Evolutionary conservation across 2,888 invertebrate species (phyloP), one percentile per base, ranked within the genome.

Genomic region (Nomada fucata): DNA sequence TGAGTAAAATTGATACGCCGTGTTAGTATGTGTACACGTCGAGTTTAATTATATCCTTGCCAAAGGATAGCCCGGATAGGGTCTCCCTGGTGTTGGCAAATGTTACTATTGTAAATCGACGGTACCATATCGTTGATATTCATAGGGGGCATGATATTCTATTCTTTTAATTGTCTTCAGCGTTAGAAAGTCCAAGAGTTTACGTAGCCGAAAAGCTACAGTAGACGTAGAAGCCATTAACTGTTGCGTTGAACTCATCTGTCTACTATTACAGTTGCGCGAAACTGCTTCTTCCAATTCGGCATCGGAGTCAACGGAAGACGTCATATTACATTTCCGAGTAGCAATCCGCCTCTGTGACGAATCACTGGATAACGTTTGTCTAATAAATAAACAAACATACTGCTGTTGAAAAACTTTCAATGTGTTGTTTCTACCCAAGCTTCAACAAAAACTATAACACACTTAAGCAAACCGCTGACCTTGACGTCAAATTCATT

Each of bases 221-320:
- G 89, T 74, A 13, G 78, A 86, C 61, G 73, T 76, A 36, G 89
- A 65, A 74, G 69, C 90, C 42, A 74, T 77, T 18, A 87, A 84
- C 82, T 84, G 87, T 67, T 81, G 83, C 59, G 74, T 83, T 29
- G 90, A 72, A 63, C 69, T 89, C 71, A 23, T 76, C 29, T 61
- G 69, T 13, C 76, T 63, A 59, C 71, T 59, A 57, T 71, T 79
- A 60, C 29, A 60, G 5, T 73, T 65, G 7, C 71, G 65, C 18
- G 86, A 81, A 7, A 86, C 59, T 2, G 86, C 88, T 26, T 92
- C 91, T 52, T 93, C 91, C 20, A 90, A 83, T 65, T 93, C 93
- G 13, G 89, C 84, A 68, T 92, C 92, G 4, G 92, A 93, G 79
- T 93, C 92, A 13, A 87, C 36, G 36, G 86, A 85, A 18, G 88